Base-by-base conservation (phyloP, 2,888 invertebrate genomes). In the Sussaba pulchella region DNA sequence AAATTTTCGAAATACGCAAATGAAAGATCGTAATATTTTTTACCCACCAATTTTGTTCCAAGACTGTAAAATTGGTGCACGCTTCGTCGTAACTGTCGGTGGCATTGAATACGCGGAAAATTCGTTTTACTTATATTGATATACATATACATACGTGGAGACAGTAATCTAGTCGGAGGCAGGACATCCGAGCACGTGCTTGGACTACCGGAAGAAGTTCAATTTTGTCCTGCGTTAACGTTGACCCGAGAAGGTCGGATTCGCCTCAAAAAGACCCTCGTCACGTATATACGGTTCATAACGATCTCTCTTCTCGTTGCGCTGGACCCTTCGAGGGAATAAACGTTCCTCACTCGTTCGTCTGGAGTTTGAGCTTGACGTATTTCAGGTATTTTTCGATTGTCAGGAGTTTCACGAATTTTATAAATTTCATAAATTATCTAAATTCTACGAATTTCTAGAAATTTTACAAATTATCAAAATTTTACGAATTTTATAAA, bases 141-240 rank as follows among this genome's bases (percentile, higher is more conserved):
- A 31, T 31, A 31, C 6, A 6, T 31, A 31, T n/a, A 50, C 3
- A 12, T 14, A 17, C 17, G 47, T 66, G 21, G 47, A 52, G 36
- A 50, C 36, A 3, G 24, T 31, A 50, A 36, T 36, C 19, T 36
- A 6, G 36, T 17, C 2, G 12, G 19, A 52, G 43, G 41, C 45
- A 36, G 50, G 43, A 36, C 17, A 54, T 39, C 57, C 12, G 21
- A 26, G 61, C 41, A 75, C 71, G 72, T 72, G 72, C 61, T 26
- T n/a, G 9, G 59, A 71, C 50, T 52, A 47, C 64, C 41, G 24
- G 47, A 64, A 76, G 63, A 41, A 31, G 54, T 71, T 64, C 59
- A 64, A 69, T 59, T 76, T 69, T 43, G 14, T 50, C 39, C 39
- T 12, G 52, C 47, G 57, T 52, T 67, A 50, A 66, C 57, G 17